Evolutionary conservation across 2,797 vertebrate genomes (phyloP), one percentile per base, ranked within the genome.

Genomic region (Alfaro cultratus): DNA sequence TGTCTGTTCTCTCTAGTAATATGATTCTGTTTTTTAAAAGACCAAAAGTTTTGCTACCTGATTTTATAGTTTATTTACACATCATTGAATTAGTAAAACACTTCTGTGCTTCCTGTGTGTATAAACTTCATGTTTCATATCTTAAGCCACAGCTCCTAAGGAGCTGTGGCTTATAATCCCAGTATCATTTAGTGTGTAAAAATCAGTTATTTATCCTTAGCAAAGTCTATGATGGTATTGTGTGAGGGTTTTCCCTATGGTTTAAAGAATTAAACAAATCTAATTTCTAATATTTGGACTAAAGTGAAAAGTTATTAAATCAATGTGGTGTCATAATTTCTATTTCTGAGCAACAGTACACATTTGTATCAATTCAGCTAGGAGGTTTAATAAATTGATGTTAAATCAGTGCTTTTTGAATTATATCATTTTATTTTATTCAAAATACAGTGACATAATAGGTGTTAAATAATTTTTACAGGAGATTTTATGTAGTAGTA

Each of bases 1-100:
- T 15, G 57, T 51, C 80, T 74, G 34, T 64, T 78, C 78, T 79
- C 49, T 1, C 36, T 70, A 76, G 67, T 5, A 1, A 62, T 0
- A 13, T 84, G 73, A 86, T 83, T 85, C 89, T 2, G 1, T 64
- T 34, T 18, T 12, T 60, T 34, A 34, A 18, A 29, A 34, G 21
- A 31, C 9, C 57, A 31, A 23, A 16, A 3, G 2, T 18, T 34
- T 18, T 62, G 49, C 23, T 26, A 9, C 51, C 51, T 26, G 51
- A 10, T 53, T 53, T 53, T 10, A 10, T 26, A 26, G 31, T 72
- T 80, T 83, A 87, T 84, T 85, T 89, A 74, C 77, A 9, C 67
- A 82, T 49, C 60, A 34, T 74, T 51, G 91, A 90, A 91, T 91
- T 76, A 79, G 64, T 23, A 74, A 70, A 82, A 83, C 80, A 45